Conservation (phyloP, 2,113 vertebrate species). For the Vulpes vulpes region DNA sequence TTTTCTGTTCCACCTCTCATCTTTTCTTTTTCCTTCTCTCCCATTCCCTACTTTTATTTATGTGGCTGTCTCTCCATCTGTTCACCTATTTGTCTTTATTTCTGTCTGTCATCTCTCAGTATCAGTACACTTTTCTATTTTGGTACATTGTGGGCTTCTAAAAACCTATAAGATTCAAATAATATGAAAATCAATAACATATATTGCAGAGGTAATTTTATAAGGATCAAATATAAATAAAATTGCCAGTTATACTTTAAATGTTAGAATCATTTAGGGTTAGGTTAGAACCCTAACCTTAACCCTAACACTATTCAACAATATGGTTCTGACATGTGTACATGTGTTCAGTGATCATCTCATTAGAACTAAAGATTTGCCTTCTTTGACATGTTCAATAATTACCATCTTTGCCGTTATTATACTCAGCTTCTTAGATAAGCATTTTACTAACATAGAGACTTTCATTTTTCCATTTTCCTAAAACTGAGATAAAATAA, state of each 20-base stretch:
- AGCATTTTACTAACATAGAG: neutral
- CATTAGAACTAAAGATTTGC: neutral
- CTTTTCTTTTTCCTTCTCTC: neutral
- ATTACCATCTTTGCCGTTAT: neutral
- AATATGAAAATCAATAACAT: neutral
- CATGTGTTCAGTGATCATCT: neutral
- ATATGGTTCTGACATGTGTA: neutral
- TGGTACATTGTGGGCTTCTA: neutral
- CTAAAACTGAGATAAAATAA: neutral
- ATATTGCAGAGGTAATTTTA: neutral
- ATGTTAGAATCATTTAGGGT: neutral
- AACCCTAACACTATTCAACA: neutral
- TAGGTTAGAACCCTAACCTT: too few species aligned
- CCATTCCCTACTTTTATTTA: neutral
- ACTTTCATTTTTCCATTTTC: slow-evolving; percentile 43
- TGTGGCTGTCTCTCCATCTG: neutral
- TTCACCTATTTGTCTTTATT: neutral
- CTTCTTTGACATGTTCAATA: neutral
- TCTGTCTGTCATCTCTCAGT: neutral
- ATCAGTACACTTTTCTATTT: neutral
- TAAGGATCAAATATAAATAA: neutral
- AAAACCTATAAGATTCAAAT: slow-evolving; percentile 9
- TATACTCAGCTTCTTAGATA: neutral
- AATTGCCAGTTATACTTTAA: neutral
- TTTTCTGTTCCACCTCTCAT: too few species aligned